Base-by-base conservation (phyloP, 2,797 vertebrate genomes). In the Pangasius mekongensis region DNA sequence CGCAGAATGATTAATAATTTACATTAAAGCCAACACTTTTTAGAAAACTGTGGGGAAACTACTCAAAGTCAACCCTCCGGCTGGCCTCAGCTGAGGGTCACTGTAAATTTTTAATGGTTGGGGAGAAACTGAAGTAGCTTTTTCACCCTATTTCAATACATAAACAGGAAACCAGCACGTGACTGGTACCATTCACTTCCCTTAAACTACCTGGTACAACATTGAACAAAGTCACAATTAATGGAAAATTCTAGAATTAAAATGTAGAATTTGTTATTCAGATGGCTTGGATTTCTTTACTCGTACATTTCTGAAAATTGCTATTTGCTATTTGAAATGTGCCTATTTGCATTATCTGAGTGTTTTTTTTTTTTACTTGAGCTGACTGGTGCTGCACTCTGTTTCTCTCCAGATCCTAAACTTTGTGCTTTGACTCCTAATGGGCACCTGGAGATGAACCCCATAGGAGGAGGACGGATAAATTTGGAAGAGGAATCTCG, bases 341-440 rank as follows among this genome's bases (percentile, higher is more conserved):
- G 14, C 0, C 4, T 66, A 27, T 64, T 73, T 49, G 5, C 8
- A 47, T 43, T 73, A 43, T 8, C 14, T 30, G 13, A 24, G 2
- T 62, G 27, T 69, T 14, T n/a, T 16, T 54, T 10, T 47, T 47
- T 47, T 47, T 47, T 9, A 64, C 3, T n/a, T 47, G 3, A 64
- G 4, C 14, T 83, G 30, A 87, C 54, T 67, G 30, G 6, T 22
- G 14, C 60, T 86, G 66, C 43, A 83, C 11, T 87, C 18, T 81
- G 73, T 43, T 60, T 3, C 18, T 20, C 87, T 73, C 0, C 80
- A 99, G 98, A 99, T 94, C 96, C 97, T 11, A 98, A 98, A 92
- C 96, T 98, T 87, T 97, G 96, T 91, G 95, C 97, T 62, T 94
- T 98, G 95, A 99, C 98, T 43, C 97, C 98, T 69, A 99, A 99